A percentile compares a stretch with the other conserved stretches of the same genome.
These are phyloP conservation scores for Drosophila nr. fundita DNA, from an alignment of 2,888 invertebrate species.

Conservation along the genomic window DNA sequence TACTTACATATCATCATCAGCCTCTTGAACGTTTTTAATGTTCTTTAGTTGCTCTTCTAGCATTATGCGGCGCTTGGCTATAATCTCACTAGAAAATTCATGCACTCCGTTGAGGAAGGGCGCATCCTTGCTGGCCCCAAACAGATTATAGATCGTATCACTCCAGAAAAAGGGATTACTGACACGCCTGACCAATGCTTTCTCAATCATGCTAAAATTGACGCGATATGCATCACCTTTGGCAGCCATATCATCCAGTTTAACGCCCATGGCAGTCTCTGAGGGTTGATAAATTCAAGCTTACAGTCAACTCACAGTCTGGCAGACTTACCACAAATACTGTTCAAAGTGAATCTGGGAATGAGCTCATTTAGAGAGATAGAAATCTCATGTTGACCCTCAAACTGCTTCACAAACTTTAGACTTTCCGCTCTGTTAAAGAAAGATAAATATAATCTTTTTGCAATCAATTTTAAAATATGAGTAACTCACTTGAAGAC, in stretches of 20 bases:
- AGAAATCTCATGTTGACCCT: conserved; percentile 30
- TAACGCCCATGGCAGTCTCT: conserved; percentile 81
- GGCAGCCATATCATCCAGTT: conserved; percentile 73
- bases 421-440: conserved; percentile 72
- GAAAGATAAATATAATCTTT: too few species aligned
- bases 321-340: conserved; percentile 70
- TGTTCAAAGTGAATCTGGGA: conserved; percentile 79
- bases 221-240: conserved; percentile 76
- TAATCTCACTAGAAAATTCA: conserved; percentile 78
- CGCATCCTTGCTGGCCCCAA: conserved; percentile 54
- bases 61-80: conserved; percentile 70
- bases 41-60: conserved; percentile 50
- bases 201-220: conserved; percentile 70
- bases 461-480: background rate
- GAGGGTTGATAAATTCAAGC: background rate
- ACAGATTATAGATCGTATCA: conserved; percentile 31
- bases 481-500: conserved; percentile 74
- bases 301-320: background rate
- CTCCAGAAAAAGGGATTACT: conserved; percentile 66
- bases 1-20: conserved; percentile 56
- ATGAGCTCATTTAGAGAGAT: conserved; percentile 74
- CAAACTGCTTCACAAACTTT: conserved; percentile 69
- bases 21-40: background rate
- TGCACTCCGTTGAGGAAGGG: conserved; percentile 67
- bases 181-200: conserved; percentile 64